These are phyloP conservation scores for Galendromus occidentalis DNA, from an alignment of 1,140 invertebrate genomes.

Conservation along the genomic window DNA sequence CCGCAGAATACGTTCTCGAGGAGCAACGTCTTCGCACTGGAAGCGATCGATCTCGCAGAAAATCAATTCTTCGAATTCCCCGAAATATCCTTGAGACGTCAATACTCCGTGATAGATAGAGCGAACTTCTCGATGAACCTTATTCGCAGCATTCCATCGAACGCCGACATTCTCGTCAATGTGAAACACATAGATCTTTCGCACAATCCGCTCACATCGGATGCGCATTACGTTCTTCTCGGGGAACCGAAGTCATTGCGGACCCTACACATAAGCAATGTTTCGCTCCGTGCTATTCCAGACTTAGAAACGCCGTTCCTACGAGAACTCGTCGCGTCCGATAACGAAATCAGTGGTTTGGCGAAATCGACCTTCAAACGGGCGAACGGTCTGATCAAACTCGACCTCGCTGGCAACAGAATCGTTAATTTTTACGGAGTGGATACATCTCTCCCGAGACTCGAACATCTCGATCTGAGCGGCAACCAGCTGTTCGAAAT, in stretches of 20 bases:
- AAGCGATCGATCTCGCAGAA: conserved; percentile 52
- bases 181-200: conserved; percentile 67
- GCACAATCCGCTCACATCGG: conserved; percentile 52
- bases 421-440: conserved; percentile 37
- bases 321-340: conserved; percentile 52
- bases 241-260: conserved; percentile 69
- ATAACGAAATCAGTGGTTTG: conserved; percentile 47
- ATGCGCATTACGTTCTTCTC: conserved; percentile 49
- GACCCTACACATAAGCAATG: conserved; percentile 54
- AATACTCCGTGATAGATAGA: conserved; percentile 53
- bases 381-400: conserved; percentile 48
- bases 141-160: conserved; percentile 51
- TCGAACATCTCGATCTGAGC: conserved; percentile 51
- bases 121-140: conserved; percentile 58
- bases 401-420: conserved; percentile 55
- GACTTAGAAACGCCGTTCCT: conserved; percentile 64
- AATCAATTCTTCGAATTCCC: conserved; percentile 60
- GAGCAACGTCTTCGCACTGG: conserved; percentile 49
- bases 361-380: conserved; percentile 44
- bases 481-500: conserved; percentile 49
- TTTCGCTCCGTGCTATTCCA: conserved; percentile 39
- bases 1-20: conserved; percentile 66
- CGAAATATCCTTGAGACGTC: conserved; percentile 49
- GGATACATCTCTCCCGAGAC: conserved; percentile 42
- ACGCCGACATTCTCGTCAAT: conserved; percentile 63